phyloP scores from a whole-genome alignment of 2,888 invertebrate genomes.

The Ophion costatus region DNA sequence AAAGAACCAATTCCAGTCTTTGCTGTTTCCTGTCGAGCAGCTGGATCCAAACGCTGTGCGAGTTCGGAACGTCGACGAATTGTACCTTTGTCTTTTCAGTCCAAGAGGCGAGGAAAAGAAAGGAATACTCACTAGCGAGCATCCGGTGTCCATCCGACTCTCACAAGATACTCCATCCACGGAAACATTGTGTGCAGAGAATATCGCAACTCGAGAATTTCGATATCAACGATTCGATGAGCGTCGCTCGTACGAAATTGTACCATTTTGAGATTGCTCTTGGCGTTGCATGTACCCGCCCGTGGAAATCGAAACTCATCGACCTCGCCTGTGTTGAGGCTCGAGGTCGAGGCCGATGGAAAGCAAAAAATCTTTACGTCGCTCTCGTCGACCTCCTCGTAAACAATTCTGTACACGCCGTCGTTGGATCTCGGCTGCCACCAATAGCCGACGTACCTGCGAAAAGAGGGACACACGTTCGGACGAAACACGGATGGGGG shows the following conservation, averaged over 20 bases:
- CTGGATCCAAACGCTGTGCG: slow-evolving; percentile 94
- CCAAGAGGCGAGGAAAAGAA: neutral
- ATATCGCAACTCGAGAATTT: slow-evolving; percentile 90
- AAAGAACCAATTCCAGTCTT: slow-evolving; percentile 91
- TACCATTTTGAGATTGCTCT: slow-evolving; percentile 93
- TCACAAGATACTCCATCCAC: slow-evolving; percentile 97
- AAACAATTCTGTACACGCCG: slow-evolving; percentile 91
- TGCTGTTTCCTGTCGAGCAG: slow-evolving; percentile 95
- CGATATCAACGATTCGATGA: slow-evolving; percentile 90
- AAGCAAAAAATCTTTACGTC: slow-evolving; percentile 96
- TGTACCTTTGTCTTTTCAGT: neutral
- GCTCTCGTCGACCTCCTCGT: slow-evolving; percentile 94
- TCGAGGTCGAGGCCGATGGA: slow-evolving; percentile 88
- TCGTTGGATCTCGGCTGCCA: slow-evolving; percentile 95
- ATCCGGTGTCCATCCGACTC: slow-evolving; percentile 98
- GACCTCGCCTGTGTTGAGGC: slow-evolving; percentile 90
- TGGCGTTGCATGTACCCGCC: slow-evolving; percentile 95
- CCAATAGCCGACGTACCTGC: slow-evolving; percentile 96
- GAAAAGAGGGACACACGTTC: neutral
- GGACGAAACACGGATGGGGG: neutral
- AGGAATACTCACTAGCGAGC: slow-evolving; percentile 90
- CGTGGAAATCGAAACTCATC: slow-evolving; percentile 95
- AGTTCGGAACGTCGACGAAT: neutral
- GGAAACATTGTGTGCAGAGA: slow-evolving; percentile 93
- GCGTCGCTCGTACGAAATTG: slow-evolving; percentile 89